Base-by-base conservation (phyloP, 2,113 vertebrate genomes). In the Malurus cyaneus region DNA sequence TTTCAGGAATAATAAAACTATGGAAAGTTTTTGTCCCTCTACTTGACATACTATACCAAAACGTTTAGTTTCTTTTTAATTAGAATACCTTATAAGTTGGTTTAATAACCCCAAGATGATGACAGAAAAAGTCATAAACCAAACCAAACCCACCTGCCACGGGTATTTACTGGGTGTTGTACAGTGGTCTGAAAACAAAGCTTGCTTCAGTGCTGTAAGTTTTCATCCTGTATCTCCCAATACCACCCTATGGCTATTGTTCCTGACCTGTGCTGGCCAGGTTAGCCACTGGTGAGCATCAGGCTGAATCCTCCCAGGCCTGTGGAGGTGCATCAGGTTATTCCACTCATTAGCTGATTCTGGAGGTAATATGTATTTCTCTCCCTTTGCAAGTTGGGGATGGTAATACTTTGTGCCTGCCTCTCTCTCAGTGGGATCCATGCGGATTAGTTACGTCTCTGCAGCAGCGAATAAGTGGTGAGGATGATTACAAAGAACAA, bases 401-500 rank as follows among this genome's bases (percentile, higher is more conserved):
- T 24, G 61, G 79, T 79, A 29, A 66, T 87, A 82, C 57, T 57
- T 53, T 81, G 25, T 89, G 89, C 80, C 69, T 85, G 44, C 53
- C 36, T 84, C 86, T 95, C 36, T 84, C 86, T 95, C 89, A 39
- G 91, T 87, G 94, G 91, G 89, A 57, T 87, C 89, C 32, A 32
- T 9, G 49, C 91, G 87, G 93, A 95, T 97, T 92, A 89, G 70
- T 72, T 76, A 17, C 8, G 62, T 94, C 81, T 89, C 70, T 87
- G 1, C 66, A 72, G 81, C 73, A 80, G 91, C 0, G 0, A 32
- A 2, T n/a, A 52, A 79, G 94, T 16, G 80, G 91, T 80, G 32
- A 87, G 93, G 70, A 6, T 89, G 89, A 94, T 95, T 92, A 80
- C 78, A 73, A 80, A 89, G 94, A 85, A 62, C 89, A 94, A 93